phyloP scores from a whole-genome alignment of 2,888 invertebrate genomes.

The Eremobia ochroleuca region DNA sequence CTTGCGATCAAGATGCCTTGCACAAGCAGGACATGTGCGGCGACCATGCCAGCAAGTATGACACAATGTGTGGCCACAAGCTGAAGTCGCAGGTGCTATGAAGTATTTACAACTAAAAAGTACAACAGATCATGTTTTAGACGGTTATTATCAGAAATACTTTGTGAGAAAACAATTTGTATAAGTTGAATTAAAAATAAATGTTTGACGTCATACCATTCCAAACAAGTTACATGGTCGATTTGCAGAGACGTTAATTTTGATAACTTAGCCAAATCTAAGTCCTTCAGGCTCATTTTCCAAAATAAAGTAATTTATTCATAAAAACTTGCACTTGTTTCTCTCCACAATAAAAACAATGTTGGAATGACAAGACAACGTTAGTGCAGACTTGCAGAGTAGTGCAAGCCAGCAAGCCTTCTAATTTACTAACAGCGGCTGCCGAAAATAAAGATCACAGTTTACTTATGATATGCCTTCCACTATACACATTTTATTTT shows the following conservation, averaged over 20 bases:
- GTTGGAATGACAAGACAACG: not conserved
- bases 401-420: not conserved
- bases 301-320: not conserved
- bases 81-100: slow-evolving; percentile 80
- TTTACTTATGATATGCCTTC: not conserved
- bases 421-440: not conserved
- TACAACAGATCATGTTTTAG: not conserved
- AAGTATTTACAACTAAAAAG: slow-evolving; percentile 83
- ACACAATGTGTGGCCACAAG: slow-evolving; percentile 85
- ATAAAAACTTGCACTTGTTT: slow-evolving; percentile 24
- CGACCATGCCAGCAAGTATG: slow-evolving; percentile 82
- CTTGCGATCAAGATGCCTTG: slow-evolving; percentile 73
- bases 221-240: slow-evolving; percentile 82
- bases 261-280: slow-evolving; percentile 73
- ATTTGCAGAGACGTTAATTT: slow-evolving; percentile 75
- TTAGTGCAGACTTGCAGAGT: not conserved
- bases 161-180: not conserved
- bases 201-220: slow-evolving; percentile 78
- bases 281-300: slow-evolving; percentile 73
- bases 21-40: slow-evolving; percentile 79
- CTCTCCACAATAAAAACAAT: slow-evolving; percentile 1
- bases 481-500: not conserved
- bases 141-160: not conserved
- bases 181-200: not conserved
- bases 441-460: not conserved